Evolutionary conservation across 2,113 vertebrate species (phyloP).

Genomic region (Pungitius pungitius): DNA sequence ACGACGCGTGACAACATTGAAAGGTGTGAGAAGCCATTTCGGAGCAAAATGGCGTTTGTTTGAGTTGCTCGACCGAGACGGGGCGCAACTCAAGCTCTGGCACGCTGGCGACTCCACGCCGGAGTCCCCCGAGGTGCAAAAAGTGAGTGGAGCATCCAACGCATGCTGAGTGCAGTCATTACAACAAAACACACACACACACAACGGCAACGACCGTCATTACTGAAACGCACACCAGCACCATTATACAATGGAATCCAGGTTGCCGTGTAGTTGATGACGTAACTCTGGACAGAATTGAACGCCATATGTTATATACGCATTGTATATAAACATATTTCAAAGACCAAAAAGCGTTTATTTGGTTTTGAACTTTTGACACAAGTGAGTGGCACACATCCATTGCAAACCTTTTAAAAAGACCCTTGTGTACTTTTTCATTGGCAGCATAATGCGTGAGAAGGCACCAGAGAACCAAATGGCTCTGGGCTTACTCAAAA

Average conservation of each 20-base stretch:
- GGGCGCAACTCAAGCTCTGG: constrained; percentile 94
- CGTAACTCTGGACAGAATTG: constrained; percentile 62
- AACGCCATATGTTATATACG: constrained; percentile 81
- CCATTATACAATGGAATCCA: constrained; percentile 85
- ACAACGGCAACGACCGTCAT: constrained; percentile 74
- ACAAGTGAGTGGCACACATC: constrained; percentile 77
- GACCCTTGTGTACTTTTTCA: constrained; percentile 86
- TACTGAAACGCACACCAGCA: constrained; percentile 63
- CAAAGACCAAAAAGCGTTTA: constrained; percentile 45
- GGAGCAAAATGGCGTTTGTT: constrained; percentile 92
- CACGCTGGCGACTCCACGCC: constrained; percentile 86
- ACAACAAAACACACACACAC: constrained; percentile 72
- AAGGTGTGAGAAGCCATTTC: constrained; percentile 89
- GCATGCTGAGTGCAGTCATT: constrained; percentile 94
- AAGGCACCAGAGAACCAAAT: constrained; percentile 58
- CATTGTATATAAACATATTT: constrained; percentile 82
- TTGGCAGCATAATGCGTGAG: constrained; percentile 57
- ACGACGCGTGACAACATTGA: constrained; percentile 75
- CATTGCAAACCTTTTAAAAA: constrained; percentile 87
- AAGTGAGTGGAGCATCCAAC: constrained; percentile 90
- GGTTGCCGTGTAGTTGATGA: constrained; percentile 64
- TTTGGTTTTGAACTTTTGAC: constrained; percentile 60
- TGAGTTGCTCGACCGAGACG: constrained; percentile 90
- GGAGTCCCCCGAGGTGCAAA: constrained; percentile 87
- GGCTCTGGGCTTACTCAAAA: constrained; percentile 43